Evolutionary conservation across 2,113 vertebrate species (phyloP).

Genomic region (Globicephala melas): DNA sequence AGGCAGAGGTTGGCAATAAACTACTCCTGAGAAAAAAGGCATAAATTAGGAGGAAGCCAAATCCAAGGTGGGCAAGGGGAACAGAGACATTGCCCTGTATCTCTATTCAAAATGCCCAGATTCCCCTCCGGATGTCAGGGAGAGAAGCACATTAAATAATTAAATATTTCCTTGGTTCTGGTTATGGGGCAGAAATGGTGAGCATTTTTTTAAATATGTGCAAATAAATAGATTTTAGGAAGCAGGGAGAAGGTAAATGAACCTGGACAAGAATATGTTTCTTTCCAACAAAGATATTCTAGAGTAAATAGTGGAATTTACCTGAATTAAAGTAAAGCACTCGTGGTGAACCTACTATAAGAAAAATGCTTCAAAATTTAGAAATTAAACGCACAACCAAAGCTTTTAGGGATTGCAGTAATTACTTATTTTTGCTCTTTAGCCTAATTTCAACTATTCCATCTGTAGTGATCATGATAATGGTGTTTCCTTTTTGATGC

Average conservation of each 20-base stretch:
- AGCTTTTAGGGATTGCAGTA: background rate
- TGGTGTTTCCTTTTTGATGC: background rate
- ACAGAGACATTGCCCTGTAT: background rate
- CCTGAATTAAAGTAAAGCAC: background rate
- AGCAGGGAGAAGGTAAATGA: background rate
- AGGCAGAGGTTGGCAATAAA: slow-evolving; percentile 66
- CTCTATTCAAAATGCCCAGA: background rate
- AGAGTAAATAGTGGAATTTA: background rate
- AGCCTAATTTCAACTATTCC: background rate
- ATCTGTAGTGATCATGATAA: background rate
- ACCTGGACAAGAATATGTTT: background rate
- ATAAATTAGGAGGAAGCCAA: background rate
- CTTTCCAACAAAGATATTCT: background rate
- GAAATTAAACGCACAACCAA: background rate
- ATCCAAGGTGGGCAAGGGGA: background rate
- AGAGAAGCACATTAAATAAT: background rate
- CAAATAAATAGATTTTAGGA: slow-evolving; percentile 15
- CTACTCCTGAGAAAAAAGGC: slow-evolving; percentile 68
- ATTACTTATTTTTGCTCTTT: background rate
- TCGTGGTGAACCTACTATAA: background rate
- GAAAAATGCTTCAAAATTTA: background rate
- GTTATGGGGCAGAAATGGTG: background rate
- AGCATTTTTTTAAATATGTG: background rate
- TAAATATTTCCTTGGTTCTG: background rate
- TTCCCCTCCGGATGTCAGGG: background rate